These are phyloP conservation scores for Xylota segnis DNA, from an alignment of 2,888 invertebrate genomes.

Conservation along the genomic window DNA sequence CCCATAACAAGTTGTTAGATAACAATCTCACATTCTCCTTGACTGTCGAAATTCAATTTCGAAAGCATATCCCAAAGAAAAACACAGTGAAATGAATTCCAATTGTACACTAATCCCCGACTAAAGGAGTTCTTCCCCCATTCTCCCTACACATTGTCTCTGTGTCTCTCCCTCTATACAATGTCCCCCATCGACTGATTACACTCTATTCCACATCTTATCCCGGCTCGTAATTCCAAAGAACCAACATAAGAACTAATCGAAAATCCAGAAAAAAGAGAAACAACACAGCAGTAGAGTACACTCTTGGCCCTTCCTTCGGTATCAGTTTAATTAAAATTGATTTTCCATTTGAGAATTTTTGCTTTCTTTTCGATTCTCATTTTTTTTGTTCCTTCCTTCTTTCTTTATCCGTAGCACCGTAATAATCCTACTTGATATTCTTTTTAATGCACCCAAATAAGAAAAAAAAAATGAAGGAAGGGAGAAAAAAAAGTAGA, in stretches of 20 bases:
- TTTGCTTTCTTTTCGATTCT: slow-evolving; percentile 14
- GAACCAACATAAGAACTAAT: slow-evolving; percentile 56
- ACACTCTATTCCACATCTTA: slow-evolving; percentile 44
- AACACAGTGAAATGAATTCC: slow-evolving; percentile 43
- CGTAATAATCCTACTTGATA: slow-evolving; percentile 66
- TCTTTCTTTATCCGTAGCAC: slow-evolving; percentile 25
- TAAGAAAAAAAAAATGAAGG: not conserved
- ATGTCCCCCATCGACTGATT: slow-evolving; percentile 37
- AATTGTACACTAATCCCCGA: slow-evolving; percentile 49
- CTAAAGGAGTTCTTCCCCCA: slow-evolving; percentile 3
- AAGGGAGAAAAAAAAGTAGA: not conserved
- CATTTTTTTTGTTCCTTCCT: not conserved
- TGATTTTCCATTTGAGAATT: slow-evolving; percentile 71
- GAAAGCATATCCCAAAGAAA: slow-evolving; percentile 51
- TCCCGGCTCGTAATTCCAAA: slow-evolving; percentile 37
- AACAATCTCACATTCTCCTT: slow-evolving; percentile 26
- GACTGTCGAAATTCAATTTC: slow-evolving; percentile 44
- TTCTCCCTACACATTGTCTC: slow-evolving; percentile 24
- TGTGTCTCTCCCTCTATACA: too few species aligned
- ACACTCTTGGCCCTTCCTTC: not conserved
- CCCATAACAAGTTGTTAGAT: slow-evolving; percentile 34
- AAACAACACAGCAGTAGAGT: slow-evolving; percentile 27
- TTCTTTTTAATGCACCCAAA: slow-evolving; percentile 52
- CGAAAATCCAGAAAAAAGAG: slow-evolving; percentile 45
- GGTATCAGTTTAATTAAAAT: slow-evolving; percentile 74